phyloP scores from a whole-genome alignment of 2,888 invertebrate species.

The Bugulina stolonifera region DNA sequence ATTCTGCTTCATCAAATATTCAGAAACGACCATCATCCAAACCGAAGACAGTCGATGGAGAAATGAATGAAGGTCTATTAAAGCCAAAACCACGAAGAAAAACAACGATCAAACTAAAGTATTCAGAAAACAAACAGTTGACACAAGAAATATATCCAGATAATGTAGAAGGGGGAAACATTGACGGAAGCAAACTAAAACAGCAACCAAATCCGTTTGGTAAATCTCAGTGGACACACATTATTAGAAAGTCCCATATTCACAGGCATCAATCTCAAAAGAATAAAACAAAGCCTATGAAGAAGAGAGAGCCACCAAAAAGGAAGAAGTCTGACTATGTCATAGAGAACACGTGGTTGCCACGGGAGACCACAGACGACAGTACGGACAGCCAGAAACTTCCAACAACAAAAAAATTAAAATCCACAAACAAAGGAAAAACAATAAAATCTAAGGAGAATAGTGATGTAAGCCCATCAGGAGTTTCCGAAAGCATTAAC shows the following conservation, averaged over 20 bases:
- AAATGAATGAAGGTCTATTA: neutral
- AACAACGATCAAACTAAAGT: neutral
- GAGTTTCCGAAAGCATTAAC: neutral
- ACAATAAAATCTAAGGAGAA: neutral
- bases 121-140: neutral
- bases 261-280: constrained; percentile 6
- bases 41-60: neutral
- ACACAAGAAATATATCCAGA: neutral
- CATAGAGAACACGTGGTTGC: constrained; percentile 18
- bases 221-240: constrained; percentile 6
- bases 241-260: constrained; percentile 5
- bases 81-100: constrained; percentile 5
- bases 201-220: neutral
- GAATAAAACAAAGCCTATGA: neutral
- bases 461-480: neutral
- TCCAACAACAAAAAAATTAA: neutral
- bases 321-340: neutral
- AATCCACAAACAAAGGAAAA: neutral
- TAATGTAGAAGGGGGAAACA: neutral
- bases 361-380: neutral
- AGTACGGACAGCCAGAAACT: neutral
- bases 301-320: neutral
- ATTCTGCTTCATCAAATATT: neutral
- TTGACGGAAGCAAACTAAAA: neutral
- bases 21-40: neutral